Evolutionary conservation across 2,888 invertebrate genomes (phyloP), one percentile per base, ranked within the genome.

Genomic region (Xanthorhoe designata): DNA sequence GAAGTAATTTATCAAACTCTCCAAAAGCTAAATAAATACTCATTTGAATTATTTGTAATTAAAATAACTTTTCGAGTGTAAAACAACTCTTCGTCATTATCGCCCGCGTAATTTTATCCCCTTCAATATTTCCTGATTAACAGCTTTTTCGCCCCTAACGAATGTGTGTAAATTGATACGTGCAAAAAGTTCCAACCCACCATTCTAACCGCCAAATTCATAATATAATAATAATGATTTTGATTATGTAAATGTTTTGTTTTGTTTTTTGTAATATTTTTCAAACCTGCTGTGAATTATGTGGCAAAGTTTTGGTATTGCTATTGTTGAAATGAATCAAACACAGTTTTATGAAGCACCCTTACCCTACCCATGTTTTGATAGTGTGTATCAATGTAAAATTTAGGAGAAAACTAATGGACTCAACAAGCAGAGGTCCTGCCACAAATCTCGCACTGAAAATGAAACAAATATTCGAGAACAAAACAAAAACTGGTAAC

Each of bases 31-130:
- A 9, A 59, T 52, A 55, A 66, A 64, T 71, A 69, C 69, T 71
- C 61, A 69, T 69, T 61, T 17, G 65, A 69, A 71, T n/a, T n/a
- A n/a, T 68, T 72, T 60, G 64, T 69, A 71, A 72, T 72, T 67
- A 67, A 61, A 70, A 67, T 57, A 70, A 64, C 64, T 72, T 62
- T 71, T 68, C 55, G 63, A 69, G 60, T 71, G 57, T 69, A 51
- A 64, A 49, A 64, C 38, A 65, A 71, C 65, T 72, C 61, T 66
- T 66, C 52, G 62, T 67, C 69, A 68, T 68, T 68, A 68, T 54
- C 54, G 54, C 61, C 58, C 59, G 35, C 47, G 66, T 72, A 68
- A 73, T 72, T 70, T 63, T 58, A 66, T 66, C 53, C 64, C 64
- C 52, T 61, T 66, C 52, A 69, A 70, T 59, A 62, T 68, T 15